Evolutionary conservation across 2,113 vertebrate species (phyloP).

Genomic region (Oreochromis niloticus): DNA sequence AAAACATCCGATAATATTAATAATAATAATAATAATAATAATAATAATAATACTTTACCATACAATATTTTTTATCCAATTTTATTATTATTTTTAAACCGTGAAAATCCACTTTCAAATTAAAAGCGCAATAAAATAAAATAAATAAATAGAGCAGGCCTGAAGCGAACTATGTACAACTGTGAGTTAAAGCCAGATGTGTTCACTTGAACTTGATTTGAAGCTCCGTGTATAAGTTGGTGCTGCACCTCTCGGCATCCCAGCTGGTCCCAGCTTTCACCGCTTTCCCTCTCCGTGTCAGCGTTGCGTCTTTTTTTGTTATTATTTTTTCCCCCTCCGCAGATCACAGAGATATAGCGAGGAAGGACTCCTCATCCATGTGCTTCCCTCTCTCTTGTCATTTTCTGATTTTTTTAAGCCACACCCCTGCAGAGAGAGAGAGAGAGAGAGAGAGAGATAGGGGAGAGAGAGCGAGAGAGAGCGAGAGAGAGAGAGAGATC

Average conservation of each 20-base stretch:
- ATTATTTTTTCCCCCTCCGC: neutral
- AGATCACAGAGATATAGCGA: slow-evolving; percentile 63
- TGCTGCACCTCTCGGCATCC: slow-evolving; percentile 13
- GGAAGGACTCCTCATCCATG: slow-evolving; percentile 65
- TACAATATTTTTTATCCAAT: neutral
- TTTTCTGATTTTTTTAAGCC: slow-evolving; percentile 72
- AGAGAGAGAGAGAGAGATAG: neutral
- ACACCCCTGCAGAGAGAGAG: slow-evolving; percentile 77
- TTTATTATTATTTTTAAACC: neutral
- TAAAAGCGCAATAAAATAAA: neutral
- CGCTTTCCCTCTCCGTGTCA: slow-evolving; percentile 32
- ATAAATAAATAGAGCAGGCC: slow-evolving; percentile 5
- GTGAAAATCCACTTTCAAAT: neutral
- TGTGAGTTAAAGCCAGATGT: slow-evolving; percentile 7
- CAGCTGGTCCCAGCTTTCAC: slow-evolving; percentile 32
- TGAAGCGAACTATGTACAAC: slow-evolving; percentile 3
- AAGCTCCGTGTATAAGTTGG: neutral
- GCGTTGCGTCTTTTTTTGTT: slow-evolving; percentile 44
- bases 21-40: neutral
- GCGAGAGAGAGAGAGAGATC: slow-evolving; percentile 39
- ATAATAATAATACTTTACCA: neutral
- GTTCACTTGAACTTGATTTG: slow-evolving; percentile 23
- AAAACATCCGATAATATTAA: neutral
- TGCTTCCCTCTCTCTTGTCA: slow-evolving; percentile 67
- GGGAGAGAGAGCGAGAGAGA: neutral